Percentiles rank a stretch among this genome's conserved stretches.
Evolutionary conservation across 1,140 invertebrate genomes (phyloP).

Genomic region (Cydia pomonella): DNA sequence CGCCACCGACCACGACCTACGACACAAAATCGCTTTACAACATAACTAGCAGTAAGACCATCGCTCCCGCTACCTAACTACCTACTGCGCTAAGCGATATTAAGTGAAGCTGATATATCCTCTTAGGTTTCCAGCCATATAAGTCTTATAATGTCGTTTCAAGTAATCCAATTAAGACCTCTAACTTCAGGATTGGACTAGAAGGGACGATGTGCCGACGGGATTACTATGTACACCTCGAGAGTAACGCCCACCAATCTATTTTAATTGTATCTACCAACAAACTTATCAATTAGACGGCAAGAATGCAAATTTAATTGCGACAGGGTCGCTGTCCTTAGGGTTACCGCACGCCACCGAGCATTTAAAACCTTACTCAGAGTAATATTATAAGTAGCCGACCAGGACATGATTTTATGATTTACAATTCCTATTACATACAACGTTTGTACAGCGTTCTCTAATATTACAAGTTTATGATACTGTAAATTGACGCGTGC

Average conservation of each 20-base stretch:
- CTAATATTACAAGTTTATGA: slow-evolving; percentile 24
- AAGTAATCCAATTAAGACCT: slow-evolving; percentile 18
- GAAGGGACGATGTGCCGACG: slow-evolving; percentile 6
- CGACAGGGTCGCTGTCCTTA: slow-evolving; percentile 48
- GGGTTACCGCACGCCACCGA: slow-evolving; percentile 49
- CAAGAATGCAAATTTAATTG: slow-evolving; percentile 77
- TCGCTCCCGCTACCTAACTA: neutral
- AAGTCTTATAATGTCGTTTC: neutral
- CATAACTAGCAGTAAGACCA: neutral
- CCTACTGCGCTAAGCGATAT: neutral
- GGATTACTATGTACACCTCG: slow-evolving; percentile 14
- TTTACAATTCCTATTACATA: slow-evolving; percentile 49
- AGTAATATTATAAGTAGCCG: slow-evolving; percentile 57
- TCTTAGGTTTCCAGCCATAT: neutral
- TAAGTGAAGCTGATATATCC: slow-evolving; percentile 15
- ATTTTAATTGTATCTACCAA: slow-evolving; percentile 61
- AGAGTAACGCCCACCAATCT: slow-evolving; percentile 45
- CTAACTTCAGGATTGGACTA: neutral
- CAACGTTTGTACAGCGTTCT: slow-evolving; percentile 47
- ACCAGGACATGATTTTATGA: neutral
- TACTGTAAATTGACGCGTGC: neutral
- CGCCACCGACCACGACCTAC: slow-evolving; percentile 16
- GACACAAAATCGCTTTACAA: slow-evolving; percentile 23
- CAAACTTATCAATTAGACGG: slow-evolving; percentile 74
- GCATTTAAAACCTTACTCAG: neutral